A percentile compares a stretch with the other conserved stretches of the same genome.
Conservation (phyloP, 2,113 vertebrate genomes). For the Anthoscopus minutus region DNA sequence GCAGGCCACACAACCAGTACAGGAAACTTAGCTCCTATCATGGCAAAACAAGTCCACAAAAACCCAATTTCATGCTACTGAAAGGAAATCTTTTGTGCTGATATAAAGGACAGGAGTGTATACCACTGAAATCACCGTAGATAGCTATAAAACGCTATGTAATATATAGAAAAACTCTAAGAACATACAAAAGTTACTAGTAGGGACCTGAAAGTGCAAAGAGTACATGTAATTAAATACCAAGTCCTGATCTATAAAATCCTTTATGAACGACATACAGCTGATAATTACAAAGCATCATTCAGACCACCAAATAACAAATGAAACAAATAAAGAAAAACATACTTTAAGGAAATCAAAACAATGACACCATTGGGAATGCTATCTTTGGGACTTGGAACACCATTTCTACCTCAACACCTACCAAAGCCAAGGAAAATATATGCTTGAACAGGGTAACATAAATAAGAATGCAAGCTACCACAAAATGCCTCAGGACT, state of each 20-base stretch:
- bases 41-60: slow-evolving; percentile 47
- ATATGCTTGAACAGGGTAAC: neutral
- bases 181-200: slow-evolving; percentile 52
- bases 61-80: neutral
- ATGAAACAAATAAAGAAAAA: neutral
- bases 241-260: slow-evolving; percentile 43
- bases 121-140: slow-evolving; percentile 32
- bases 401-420: slow-evolving; percentile 26
- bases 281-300: slow-evolving; percentile 18
- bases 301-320: slow-evolving; percentile 28
- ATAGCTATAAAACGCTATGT: neutral
- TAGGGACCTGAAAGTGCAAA: slow-evolving; percentile 54
- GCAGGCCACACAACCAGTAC: slow-evolving; percentile 3
- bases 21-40: slow-evolving; percentile 11
- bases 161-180: slow-evolving; percentile 11
- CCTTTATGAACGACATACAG: slow-evolving; percentile 27
- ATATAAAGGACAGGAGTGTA: slow-evolving; percentile 16
- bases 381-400: slow-evolving; percentile 48
- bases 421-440: slow-evolving; percentile 20
- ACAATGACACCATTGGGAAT: neutral
- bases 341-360: neutral
- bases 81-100: slow-evolving; percentile 14
- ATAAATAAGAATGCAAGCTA: slow-evolving; percentile 35
- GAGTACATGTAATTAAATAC: slow-evolving; percentile 40
- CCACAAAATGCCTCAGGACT: slow-evolving; percentile 33